Evolutionary conservation across 1,140 invertebrate species (phyloP).

Genomic region (Oscheius sp.): DNA sequence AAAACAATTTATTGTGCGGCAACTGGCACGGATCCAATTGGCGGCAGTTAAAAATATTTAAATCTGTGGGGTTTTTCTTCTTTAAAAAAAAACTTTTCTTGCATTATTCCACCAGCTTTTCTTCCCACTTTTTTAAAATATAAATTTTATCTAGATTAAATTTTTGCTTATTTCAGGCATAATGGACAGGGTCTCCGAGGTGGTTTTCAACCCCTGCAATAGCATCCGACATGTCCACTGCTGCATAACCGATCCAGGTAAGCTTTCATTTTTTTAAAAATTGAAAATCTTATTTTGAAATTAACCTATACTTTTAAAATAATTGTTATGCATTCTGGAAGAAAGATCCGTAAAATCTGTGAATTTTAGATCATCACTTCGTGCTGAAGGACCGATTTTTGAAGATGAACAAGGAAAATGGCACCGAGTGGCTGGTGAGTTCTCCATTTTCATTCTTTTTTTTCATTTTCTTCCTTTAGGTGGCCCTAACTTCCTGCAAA

Average conservation of each 20-base stretch:
- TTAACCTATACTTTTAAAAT: background rate
- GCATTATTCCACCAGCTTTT: no score
- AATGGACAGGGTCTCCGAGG: background rate
- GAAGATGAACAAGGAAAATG: background rate
- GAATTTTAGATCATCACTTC: background rate
- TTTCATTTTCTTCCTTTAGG: background rate
- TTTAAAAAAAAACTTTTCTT: no score
- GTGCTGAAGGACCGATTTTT: background rate
- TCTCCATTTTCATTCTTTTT: background rate
- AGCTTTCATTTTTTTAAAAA: no score
- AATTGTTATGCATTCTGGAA: background rate
- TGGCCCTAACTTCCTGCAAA: background rate
- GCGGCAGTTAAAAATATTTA: no score
- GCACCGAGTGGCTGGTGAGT: background rate
- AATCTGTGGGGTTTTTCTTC: no score
- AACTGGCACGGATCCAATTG: no score
- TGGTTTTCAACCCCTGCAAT: background rate
- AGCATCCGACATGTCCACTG: background rate
- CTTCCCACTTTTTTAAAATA: no score
- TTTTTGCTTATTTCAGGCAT: background rate
- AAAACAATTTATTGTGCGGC: no score
- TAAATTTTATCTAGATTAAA: no score
- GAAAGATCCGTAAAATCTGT: no score
- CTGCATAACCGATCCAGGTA: background rate
- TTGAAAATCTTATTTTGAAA: no score